Base-by-base conservation (phyloP, 2,888 invertebrate species). In the Netelia melanura region DNA sequence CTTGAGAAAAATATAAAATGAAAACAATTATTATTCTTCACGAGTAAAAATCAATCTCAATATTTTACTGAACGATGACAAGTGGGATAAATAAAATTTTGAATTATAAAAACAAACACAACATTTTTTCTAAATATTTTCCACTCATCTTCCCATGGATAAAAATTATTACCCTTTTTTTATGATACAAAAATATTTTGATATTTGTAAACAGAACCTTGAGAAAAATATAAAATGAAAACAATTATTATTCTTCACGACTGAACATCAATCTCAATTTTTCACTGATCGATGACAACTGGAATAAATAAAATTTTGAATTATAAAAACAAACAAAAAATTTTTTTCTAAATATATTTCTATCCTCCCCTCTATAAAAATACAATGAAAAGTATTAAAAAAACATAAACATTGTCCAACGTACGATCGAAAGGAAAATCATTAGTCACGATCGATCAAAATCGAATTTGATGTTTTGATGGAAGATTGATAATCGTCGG, bases 401-500 rank as follows among this genome's bases (percentile, higher is more conserved):
- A 48, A 48, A 30, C 3, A 30, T 30, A 30, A 48, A 48, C 14
- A 48, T 0, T 10, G 14, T 1, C 0, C 48, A 14, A 10, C 3
- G 11, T 2, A 14, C 48, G 14, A 48, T 10, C 48, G 48, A 48
- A 48, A 48, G 11, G 14, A 48, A 48, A 48, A 14, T 14, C 48
- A 14, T 48, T 48, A 14, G 10, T 48, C 48, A 48, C 48, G 11
- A 48, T 48, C 11, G 48, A 48, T 48, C 14, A 48, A 48, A 48
- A 48, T 48, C 14, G 2, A 14, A 48, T 14, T 48, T 14, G 11
- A 3, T 48, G 48, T 14, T 14, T 48, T 48, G 10, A 48, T 48
- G 14, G 48, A 10, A 48, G 68, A 68, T 17, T 23, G 38, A 76
- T 56, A 43, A 65, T 23, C 38, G 54, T 64, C 38, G 64, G 64